A percentile compares a stretch with the other conserved stretches of the same genome.
phyloP scores from a whole-genome alignment of 2,888 invertebrate genomes.

The Protodeltote pygarga region DNA sequence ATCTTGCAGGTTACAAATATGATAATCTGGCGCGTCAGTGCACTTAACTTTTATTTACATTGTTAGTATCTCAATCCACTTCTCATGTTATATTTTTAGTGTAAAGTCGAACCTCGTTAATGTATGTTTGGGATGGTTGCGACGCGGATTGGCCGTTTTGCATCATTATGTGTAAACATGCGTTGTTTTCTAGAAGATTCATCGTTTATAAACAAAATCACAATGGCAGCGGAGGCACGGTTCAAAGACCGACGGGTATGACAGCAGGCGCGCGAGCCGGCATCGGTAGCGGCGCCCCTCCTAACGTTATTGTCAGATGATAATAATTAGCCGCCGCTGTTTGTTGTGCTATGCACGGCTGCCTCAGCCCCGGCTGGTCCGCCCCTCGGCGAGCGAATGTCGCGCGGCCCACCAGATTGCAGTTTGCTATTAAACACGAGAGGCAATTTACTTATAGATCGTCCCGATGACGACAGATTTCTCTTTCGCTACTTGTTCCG shows the following conservation, averaged over 20 bases:
- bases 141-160: background rate
- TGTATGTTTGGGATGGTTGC: background rate
- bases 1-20: background rate
- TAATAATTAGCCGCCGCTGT: constrained; percentile 48
- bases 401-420: constrained; percentile 48
- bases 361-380: constrained; percentile 14
- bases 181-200: constrained; percentile 59
- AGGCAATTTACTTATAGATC: constrained; percentile 53
- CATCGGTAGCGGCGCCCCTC: constrained; percentile 46
- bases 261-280: constrained; percentile 52
- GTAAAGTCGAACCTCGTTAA: background rate
- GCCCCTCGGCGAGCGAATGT: constrained; percentile 13
- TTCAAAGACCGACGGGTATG: constrained; percentile 74
- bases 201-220: constrained; percentile 63
- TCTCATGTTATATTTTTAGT: background rate
- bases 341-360: constrained; percentile 42
- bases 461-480: constrained; percentile 48
- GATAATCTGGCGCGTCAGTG: background rate
- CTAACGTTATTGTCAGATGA: constrained; percentile 49
- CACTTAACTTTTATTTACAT: background rate
- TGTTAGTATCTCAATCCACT: background rate
- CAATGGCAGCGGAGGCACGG: constrained; percentile 57
- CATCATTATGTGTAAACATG: constrained; percentile 24
- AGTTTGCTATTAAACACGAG: constrained; percentile 16
- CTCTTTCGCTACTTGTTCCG: constrained; percentile 42